Evolutionary conservation across 2,888 invertebrate genomes (phyloP), one percentile per base, ranked within the genome.

Genomic region (Trichacis sp.): DNA sequence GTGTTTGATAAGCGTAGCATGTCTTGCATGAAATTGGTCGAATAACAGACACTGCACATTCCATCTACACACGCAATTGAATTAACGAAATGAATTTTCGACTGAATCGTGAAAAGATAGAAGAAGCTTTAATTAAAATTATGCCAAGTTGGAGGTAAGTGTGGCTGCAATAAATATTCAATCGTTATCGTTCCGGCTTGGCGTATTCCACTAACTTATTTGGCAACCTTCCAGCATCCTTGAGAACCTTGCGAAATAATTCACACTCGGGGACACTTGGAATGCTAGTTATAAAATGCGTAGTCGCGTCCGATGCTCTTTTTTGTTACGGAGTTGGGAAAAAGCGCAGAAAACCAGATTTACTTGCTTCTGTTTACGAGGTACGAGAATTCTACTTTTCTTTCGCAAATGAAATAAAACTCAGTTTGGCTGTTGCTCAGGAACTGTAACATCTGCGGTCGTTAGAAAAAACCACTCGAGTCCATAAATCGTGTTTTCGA

Each of bases 141-240:
- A 33, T 33, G n/a, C 33, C 33, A n/a, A 33, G 24, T 24, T 24
- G 8, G 8, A 24, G 24, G 24, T 24, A 24, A 24, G 33, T 11
- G 18, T n/a, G 18, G 19, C 18, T 17, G 19, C 43, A 19, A 19
- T 43, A 43, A 43, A 43, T 43, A 43, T 18, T 5, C 11, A 17
- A 43, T 43, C 43, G 43, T 43, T 43, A 43, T 43, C 43, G 18
- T 43, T 11, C 43, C 19, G 9, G 19, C 43, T n/a, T 15, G 18
- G 18, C 43, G 43, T 43, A 43, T 43, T 43, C 43, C 43, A 43
- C 43, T 43, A 43, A 43, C 43, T 43, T 43, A 43, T 43, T 43
- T 43, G 43, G 43, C 43, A 43, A 19, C 18, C 19, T 19, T 19
- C 43, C 43, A 43, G 19, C 18, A 43, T 43, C 19, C 43, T 19